Evolutionary conservation across 2,888 invertebrate species (phyloP), one percentile per base, ranked within the genome.

Genomic region (Sphaerophoria taeniata): DNA sequence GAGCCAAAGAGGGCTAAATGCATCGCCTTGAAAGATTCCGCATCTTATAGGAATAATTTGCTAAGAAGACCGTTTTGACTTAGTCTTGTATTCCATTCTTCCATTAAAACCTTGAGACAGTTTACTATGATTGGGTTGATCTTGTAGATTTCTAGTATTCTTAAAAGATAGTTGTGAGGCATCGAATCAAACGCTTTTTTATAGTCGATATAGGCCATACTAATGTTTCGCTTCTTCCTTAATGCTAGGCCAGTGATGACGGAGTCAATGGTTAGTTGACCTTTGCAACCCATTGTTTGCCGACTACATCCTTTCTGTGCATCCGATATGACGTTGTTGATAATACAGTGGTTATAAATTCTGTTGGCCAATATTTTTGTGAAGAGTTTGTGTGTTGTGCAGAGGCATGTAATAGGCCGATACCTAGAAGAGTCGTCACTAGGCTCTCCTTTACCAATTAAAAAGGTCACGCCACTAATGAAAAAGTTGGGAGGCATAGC

Each of bases 181-280:
- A 55, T 55, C 5, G 36, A 36, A 7, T 36, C 36, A 36, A 36
- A 36, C 7, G 36, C 36, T 55, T 69, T 53, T n/a, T 43, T n/a
- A 49, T 70, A 70, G 31, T 56, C 56, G 16, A 70, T 70, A 11
- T 45, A 56, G 12, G 70, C 47, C 70, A 70, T 45, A 45, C 56
- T 70, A 4, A 70, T 16, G 7, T 53, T 53, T 53, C 55, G 4
- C 34, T 69, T 69, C 31, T 39, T 70, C 7, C 24, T 70, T 3
- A 45, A 9, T 6, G 33, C 56, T n/a, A 55, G 36, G 0, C 36
- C 36, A n/a, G 56, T 56, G 2, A 56, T 36, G 5, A 70, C 56
- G 2, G 56, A 55, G 16, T 70, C 16, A 33, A 34, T 14, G 11
- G 34, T 58, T 6, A 71, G n/a, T 47, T 71, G 70, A 16, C 43